Base-by-base conservation (phyloP, 2,888 invertebrate genomes). In the Amiota communis region DNA sequence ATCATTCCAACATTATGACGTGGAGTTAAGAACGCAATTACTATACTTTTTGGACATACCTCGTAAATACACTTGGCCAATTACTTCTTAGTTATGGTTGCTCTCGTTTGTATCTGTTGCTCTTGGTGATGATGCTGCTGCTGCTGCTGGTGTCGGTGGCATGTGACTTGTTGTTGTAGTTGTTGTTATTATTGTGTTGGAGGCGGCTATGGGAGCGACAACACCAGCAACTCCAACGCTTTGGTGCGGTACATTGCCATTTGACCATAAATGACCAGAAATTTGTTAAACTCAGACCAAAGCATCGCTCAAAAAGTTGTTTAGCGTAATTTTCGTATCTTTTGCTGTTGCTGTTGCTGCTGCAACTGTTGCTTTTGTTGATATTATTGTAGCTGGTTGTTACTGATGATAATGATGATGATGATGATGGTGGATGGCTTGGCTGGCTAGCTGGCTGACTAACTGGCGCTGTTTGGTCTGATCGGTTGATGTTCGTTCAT, bases 191-290 rank as follows among this genome's bases (percentile, higher is more conserved):
- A 36, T 36, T 36, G 36, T 36, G 36, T 36, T 6, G 36, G 36
- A 36, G 36, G 36, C 36, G 36, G 49, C 70, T 70, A 48, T n/a
- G 57, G 15, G 53, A 49, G 13, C 36, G 20, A 46, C 64, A 49
- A 49, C 65, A 67, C 47, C 48, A 48, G 17, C 59, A 17, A 59
- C 59, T 59, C 15, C 59, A 59, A 59, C 59, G 59, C 59, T 36
- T 6, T 36, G 36, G 36, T 36, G 36, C 36, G 74, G 81, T 84
- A 80, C 81, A 79, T 77, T 85, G 86, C 83, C 86, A 87, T 85
- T 87, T 86, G 87, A 86, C 87, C 85, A 85, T 85, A 85, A 87
- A 85, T 84, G 86, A 85, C 80, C 79, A 79, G 76, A 85, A 87
- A 86, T 87, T 86, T 85, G 85, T 87, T 84, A 77, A 83, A 79